A percentile compares a stretch with the other conserved stretches of the same genome.
These are phyloP conservation scores for Sebastes minor DNA, from an alignment of 2,797 vertebrate genomes.

Conservation along the genomic window DNA sequence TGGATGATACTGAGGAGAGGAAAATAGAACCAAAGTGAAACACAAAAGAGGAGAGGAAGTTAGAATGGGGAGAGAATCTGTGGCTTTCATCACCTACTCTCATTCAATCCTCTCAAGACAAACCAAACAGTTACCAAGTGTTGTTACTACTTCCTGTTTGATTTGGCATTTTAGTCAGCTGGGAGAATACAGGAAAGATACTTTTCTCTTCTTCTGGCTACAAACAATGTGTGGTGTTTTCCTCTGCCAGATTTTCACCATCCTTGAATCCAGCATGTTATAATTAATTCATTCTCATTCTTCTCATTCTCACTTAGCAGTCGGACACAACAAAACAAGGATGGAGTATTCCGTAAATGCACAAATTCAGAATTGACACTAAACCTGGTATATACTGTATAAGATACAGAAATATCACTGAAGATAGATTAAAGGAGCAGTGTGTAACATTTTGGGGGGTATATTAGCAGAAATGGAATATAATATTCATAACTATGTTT, in stretches of 20 bases:
- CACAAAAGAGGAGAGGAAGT: neutral
- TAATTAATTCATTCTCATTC: neutral
- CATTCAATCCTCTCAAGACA: neutral
- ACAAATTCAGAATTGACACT: neutral
- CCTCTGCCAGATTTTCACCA: neutral
- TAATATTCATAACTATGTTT: no score
- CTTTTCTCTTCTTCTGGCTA: neutral
- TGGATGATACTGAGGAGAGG: neutral
- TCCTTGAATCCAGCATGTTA: neutral
- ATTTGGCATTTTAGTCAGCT: neutral
- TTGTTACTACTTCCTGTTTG: neutral
- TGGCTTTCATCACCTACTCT: neutral
- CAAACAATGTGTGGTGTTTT: neutral
- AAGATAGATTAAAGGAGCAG: no score
- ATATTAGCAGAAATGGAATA: no score
- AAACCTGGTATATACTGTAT: neutral
- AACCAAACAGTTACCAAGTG: neutral
- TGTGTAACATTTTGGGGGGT: no score
- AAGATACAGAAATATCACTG: neutral
- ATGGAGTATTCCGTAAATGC: neutral
- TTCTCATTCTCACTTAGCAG: neutral
- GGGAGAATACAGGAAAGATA: neutral
- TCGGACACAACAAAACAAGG: neutral
- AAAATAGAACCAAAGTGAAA: neutral
- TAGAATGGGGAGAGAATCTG: neutral